Evolutionary conservation across 1,140 invertebrate genomes (phyloP).

Genomic region (Drosophila tani): DNA sequence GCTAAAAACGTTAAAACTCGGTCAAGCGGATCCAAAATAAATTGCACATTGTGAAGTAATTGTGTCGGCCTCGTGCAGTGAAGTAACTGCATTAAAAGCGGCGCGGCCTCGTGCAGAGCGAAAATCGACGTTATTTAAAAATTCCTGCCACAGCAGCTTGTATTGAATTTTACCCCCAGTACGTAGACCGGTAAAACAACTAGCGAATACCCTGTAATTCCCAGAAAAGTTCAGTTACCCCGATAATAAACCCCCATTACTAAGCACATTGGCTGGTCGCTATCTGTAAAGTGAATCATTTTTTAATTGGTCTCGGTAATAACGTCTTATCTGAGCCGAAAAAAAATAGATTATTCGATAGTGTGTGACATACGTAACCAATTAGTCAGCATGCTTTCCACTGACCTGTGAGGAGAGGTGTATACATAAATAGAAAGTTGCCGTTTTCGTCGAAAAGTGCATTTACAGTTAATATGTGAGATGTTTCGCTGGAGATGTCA

Average conservation of each 20-base stretch:
- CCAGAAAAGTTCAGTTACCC: constrained; percentile 10
- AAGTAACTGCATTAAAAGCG: constrained; percentile 29
- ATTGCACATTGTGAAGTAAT: constrained; percentile 19
- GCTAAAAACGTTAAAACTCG: constrained; percentile 28
- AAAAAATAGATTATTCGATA: constrained; percentile 19
- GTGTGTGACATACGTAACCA: constrained; percentile 34
- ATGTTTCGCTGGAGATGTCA: constrained; percentile 16
- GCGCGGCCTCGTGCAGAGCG: constrained; percentile 7
- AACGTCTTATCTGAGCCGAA: constrained; percentile 11
- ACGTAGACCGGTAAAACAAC: constrained; percentile 27
- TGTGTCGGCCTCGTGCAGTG: constrained; percentile 5
- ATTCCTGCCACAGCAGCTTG: constrained; percentile 8
- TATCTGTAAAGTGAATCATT: constrained; percentile 27
- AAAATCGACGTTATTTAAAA: not conserved
- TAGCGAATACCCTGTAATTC: constrained; percentile 7
- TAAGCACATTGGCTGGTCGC: not conserved
- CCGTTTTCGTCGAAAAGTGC: constrained; percentile 22
- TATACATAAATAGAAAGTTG: constrained; percentile 43
- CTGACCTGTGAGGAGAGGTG: not conserved
- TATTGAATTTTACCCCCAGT: constrained; percentile 35
- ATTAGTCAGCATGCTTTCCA: constrained; percentile 25
- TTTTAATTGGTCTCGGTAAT: constrained; percentile 11
- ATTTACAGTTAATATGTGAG: constrained; percentile 7
- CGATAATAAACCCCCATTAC: not conserved
- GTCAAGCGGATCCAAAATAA: constrained; percentile 31